Base-by-base conservation (phyloP, 2,797 vertebrate species). In the Clarias laeviceps region DNA sequence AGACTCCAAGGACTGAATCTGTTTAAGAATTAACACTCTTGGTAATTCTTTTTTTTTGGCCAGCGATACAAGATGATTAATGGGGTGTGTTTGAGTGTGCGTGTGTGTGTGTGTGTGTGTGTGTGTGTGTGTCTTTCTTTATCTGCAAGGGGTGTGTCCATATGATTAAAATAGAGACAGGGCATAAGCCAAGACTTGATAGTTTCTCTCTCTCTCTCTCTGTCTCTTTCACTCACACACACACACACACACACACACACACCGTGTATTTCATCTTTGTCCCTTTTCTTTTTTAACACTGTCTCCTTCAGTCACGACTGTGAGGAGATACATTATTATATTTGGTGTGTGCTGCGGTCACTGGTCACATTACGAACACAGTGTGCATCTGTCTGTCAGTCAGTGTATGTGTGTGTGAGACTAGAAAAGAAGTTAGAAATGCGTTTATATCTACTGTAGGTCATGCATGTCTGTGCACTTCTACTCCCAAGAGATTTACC, bases 281-380 rank as follows among this genome's bases (percentile, higher is more conserved):
- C 54, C 65, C 76, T 70, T 85, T 22, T 37, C 37, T 37, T 37
- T 76, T 65, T 69, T 72, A 64, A 14, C 59, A 37, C 79, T 56
- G 56, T 57, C 70, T 82, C 40, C 27, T 66, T 74, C 59, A 37
- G 50, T 76, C 79, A 74, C 29, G 70, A 85, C 56, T 66, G 29
- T 2, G 40, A 85, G 18, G 50, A 81, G 77, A 76, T 45, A 85
- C 66, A 56, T 81, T 81, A 80, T 82, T 82, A 82, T 82, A 29
- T 68, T 69, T 69, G 64, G 57, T 76, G 61, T 81, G 69, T 76
- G 32, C 72, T 18, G 32, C n/a, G 45, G 79, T 66, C 69, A 85
- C 79, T 66, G 79, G 69, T 76, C 69, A 81, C 84, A 85, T 82
- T 73, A 56, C 37, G 56, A 62, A 34, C 76, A 17, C 83, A 64